Conservation (phyloP, 2,888 invertebrate species). For the Fragum fragum region DNA sequence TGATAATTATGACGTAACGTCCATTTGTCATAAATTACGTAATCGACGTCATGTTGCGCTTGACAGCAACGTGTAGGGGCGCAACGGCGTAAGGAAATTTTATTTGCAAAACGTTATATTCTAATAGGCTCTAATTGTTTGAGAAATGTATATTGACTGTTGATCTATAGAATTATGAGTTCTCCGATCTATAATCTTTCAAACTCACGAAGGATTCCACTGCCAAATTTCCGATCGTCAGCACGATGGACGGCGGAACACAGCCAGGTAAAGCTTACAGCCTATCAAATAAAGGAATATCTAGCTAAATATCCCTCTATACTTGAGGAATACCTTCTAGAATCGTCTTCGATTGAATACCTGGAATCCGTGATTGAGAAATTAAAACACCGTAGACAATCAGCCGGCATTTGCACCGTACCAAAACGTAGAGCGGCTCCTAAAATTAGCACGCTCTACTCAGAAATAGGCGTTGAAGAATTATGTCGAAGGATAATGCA, state of each 20-base stretch:
- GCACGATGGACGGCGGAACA: constrained; percentile 44
- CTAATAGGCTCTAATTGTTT: too few species aligned
- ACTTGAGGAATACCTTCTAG: constrained; percentile 66
- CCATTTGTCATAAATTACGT: background rate
- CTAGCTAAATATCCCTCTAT: constrained; percentile 64
- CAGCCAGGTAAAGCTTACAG: constrained; percentile 32
- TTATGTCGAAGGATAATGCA: constrained; percentile 49
- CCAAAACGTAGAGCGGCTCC: constrained; percentile 1
- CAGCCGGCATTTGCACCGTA: background rate
- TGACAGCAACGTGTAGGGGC: background rate
- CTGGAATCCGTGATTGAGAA: constrained; percentile 58
- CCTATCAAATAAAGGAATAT: constrained; percentile 60
- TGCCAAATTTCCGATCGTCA: constrained; percentile 48
- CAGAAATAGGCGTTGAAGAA: constrained; percentile 46
- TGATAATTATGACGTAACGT: too few species aligned
- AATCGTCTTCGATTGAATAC: constrained; percentile 53
- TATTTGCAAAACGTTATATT: too few species aligned
- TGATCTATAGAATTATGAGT: constrained; percentile 27
- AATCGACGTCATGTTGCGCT: background rate
- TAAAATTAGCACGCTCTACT: constrained; percentile 38
- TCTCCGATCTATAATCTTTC: constrained; percentile 44
- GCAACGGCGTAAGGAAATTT: background rate
- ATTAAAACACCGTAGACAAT: background rate
- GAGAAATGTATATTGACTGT: too few species aligned
- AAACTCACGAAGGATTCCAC: constrained; percentile 18